These are phyloP conservation scores for Lacerta viridis DNA, from an alignment of 2,797 vertebrate species.

Conservation along the genomic window DNA sequence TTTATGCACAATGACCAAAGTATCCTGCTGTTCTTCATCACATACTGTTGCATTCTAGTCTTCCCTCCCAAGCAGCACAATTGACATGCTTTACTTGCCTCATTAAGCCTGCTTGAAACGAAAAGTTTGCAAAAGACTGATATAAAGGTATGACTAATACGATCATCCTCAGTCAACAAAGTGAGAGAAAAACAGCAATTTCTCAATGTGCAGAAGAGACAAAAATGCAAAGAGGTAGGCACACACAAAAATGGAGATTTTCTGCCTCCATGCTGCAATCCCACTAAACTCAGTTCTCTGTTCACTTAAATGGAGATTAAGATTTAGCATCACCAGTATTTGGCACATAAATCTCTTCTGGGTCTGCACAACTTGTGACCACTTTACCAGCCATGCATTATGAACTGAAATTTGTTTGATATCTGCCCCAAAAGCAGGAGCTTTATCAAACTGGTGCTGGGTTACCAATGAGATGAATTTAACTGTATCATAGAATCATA, in stretches of 20 bases:
- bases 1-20: conserved; percentile 51
- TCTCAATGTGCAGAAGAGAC: conserved; percentile 47
- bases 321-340: rapidly evolving
- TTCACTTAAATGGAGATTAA: conserved; percentile 9
- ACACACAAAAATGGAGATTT: background rate
- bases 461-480: background rate
- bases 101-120: conserved; percentile 59
- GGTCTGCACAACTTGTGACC: background rate
- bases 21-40: conserved; percentile 61
- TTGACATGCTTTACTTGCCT: conserved; percentile 54
- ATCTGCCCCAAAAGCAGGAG: background rate
- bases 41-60: conserved; percentile 44
- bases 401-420: background rate
- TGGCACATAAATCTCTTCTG: background rate
- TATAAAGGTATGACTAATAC: conserved; percentile 43
- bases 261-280: background rate
- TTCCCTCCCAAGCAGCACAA: conserved; percentile 43
- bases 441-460: no score
- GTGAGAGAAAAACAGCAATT: conserved; percentile 47
- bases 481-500: no score
- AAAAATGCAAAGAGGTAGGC: conserved; percentile 40
- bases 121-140: conserved; percentile 55
- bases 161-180: conserved; percentile 29
- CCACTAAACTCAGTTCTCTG: background rate
- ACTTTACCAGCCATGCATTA: no score